Evolutionary conservation across 2,888 invertebrate species (phyloP), one percentile per base, ranked within the genome.

Genomic region (Stomorhina lunata): DNA sequence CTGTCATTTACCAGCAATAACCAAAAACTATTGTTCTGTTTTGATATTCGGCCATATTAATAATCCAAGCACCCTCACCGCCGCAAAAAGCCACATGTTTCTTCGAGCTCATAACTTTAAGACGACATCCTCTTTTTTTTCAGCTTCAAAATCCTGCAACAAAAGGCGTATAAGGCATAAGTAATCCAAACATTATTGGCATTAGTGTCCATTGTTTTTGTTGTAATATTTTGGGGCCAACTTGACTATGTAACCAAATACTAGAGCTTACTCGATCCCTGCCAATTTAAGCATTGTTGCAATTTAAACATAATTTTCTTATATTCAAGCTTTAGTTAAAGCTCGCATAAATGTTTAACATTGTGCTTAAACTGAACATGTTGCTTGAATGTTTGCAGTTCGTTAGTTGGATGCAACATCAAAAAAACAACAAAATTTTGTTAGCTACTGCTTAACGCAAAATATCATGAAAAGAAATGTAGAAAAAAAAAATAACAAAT

Each of bases 241-340:
- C 79, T 79, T 79, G 82, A 25, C 27, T 40, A 63, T 50, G 9
- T 7, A 61, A 29, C 68, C 37, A 66, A 37, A 48, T 22, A 50
- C 17, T 34, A 57, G 45, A 61, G n/a, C 5, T 37, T 45, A 43
- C 34, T 25, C n/a, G 34, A 34, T 55, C 69, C 9, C 66, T 75
- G 75, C 75, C 82, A 82, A 82, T 82, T 82, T 82, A 79, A 82
- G 82, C 50, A 71, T 71, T 79, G 79, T 76, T 82, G 75, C 75
- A 79, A 79, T 79, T 82, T 71, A 82, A 79, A 79, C 79, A 82
- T 79, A 82, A 82, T 79, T 82, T 82, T 82, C 79, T 59, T 75
- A 75, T 61, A 55, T 29, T 10, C 25, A 9, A 9, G 15, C 5
- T 25, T 20, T 7, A 29, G n/a, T 22, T n/a, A 7, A 6, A n/a